Base-by-base conservation (phyloP, 92 coral and sea anemone species). In the Actinostola sp. region DNA sequence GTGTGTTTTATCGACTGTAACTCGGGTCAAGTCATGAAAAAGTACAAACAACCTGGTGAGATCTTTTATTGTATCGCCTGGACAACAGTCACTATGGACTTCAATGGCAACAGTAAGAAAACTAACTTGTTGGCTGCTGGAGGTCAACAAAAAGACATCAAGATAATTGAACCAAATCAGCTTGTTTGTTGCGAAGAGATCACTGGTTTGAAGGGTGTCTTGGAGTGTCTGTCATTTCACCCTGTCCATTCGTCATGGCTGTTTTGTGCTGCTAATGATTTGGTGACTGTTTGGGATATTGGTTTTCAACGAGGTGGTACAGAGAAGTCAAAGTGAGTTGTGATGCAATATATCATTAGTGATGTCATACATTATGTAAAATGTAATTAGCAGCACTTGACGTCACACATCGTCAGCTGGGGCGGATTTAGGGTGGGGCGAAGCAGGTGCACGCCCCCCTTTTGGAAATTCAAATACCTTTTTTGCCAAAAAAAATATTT, bases 11-110 rank as follows among this genome's bases (percentile, higher is more conserved):
- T 94, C 14, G 98, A 94, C 76, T 94, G 98, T 70, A 88, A 85
- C 59, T 82, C 97, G 4, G 98, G 98, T 23, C 86, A 88, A 46
- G 98, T 94, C 35, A 73, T 89, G 84, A 94, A 94, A 52, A 94
- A 94, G 66, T 94, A 94, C 90, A 94, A 92, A 38, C 98, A 94
- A 69, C 98, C 98, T 7, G 97, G 98, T 34, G 98, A 94, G 65
- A 92, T 89, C 63, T 94, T 94, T 67, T 94, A 94, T 68, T 94
- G 98, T 71, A 65, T 94, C 59, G 97, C 98, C 30, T 94, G 98
- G 98, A 94, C 97, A 24, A 87, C 93, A 21, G 89, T 94, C 8
- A 89, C 87, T 19, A 57, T 88, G 56, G 94, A 91, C 71, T 65
- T 71, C 26, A 69, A 70, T 29, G 95, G 89, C 20, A 81, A 88